Percentiles rank a stretch among this genome's conserved stretches.
These are phyloP conservation scores for Leptopilina syphax DNA, from an alignment of 2,888 invertebrate species.

Conservation along the genomic window DNA sequence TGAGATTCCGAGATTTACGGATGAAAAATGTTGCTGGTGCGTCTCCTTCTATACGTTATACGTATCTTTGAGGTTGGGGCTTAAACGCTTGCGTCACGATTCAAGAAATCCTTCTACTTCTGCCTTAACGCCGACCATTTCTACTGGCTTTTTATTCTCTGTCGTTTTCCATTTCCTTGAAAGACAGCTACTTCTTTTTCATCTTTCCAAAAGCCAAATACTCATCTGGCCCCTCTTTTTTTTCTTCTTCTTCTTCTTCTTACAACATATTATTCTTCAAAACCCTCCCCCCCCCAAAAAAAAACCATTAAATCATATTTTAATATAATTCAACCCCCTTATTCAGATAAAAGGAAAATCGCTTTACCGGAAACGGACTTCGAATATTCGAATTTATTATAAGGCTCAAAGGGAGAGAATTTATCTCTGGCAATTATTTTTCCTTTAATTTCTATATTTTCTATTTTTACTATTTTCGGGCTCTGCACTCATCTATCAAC, in stretches of 20 bases:
- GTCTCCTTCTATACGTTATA: slow-evolving; percentile 50
- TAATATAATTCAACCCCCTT: slow-evolving; percentile 24
- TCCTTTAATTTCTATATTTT: background rate
- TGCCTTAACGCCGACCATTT: slow-evolving; percentile 9
- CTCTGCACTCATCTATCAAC: too few relatives aligned
- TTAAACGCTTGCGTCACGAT: slow-evolving; percentile 57
- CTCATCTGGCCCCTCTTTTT: slow-evolving; percentile 7
- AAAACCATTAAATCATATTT: slow-evolving; percentile 30
- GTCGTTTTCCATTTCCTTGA: slow-evolving; percentile 6
- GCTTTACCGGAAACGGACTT: background rate
- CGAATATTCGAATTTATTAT: background rate
- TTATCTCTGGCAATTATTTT: background rate
- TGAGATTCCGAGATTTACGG: slow-evolving; percentile 52
- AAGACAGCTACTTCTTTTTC: slow-evolving; percentile 20
- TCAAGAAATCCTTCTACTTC: slow-evolving; percentile 49
- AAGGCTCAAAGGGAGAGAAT: background rate
- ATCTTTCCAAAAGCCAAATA: slow-evolving; percentile 16
- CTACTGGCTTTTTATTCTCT: slow-evolving; percentile 22
- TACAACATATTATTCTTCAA: slow-evolving; percentile 13
- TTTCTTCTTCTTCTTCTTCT: background rate
- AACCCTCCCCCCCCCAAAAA: background rate
- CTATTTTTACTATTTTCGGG: too few relatives aligned
- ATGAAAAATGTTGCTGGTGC: slow-evolving; percentile 58
- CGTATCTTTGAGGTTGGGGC: slow-evolving; percentile 51
- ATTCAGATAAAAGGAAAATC: slow-evolving; percentile 26